Conservation (phyloP, 2,888 invertebrate genomes). For the Stenichneumon culpator region DNA sequence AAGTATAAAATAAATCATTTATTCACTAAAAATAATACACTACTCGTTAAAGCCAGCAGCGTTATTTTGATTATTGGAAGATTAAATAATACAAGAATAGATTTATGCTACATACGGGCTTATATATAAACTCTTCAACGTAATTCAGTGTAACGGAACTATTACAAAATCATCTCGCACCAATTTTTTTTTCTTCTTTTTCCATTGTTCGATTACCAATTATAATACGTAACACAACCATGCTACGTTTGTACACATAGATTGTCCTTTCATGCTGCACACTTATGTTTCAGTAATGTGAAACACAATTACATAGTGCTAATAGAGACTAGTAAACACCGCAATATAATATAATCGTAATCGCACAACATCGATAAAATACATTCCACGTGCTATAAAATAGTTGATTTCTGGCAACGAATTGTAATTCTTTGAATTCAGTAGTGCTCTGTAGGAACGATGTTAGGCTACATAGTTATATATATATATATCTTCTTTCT, state of each 20-base stretch:
- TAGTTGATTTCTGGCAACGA: constrained; percentile 63
- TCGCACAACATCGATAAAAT: constrained; percentile 71
- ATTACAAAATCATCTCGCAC: constrained; percentile 40
- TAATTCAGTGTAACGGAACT: constrained; percentile 61
- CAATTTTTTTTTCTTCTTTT: constrained; percentile 32
- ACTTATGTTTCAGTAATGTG: constrained; percentile 58
- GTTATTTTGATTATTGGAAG: constrained; percentile 74
- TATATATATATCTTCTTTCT: constrained; percentile 19
- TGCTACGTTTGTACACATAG: constrained; percentile 74
- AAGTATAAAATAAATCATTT: constrained; percentile 77
- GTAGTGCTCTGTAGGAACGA: constrained; percentile 69
- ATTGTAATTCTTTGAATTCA: constrained; percentile 68
- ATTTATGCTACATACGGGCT: constrained; percentile 45
- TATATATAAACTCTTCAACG: constrained; percentile 61
- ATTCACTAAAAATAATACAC: constrained; percentile 81
- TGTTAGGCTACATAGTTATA: constrained; percentile 62
- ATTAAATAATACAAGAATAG: constrained; percentile 71
- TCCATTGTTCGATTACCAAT: constrained; percentile 54
- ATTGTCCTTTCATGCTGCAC: constrained; percentile 76
- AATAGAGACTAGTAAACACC: constrained; percentile 61
- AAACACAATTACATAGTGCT: constrained; percentile 57
- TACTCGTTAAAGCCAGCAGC: constrained; percentile 70
- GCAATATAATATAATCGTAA: constrained; percentile 70
- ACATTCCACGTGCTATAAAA: constrained; percentile 68
- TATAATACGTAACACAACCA: constrained; percentile 69